Percentiles rank a stretch among this genome's conserved stretches.
These are phyloP conservation scores for Ericerus pela DNA, from an alignment of 1,140 invertebrate species.

Conservation along the genomic window DNA sequence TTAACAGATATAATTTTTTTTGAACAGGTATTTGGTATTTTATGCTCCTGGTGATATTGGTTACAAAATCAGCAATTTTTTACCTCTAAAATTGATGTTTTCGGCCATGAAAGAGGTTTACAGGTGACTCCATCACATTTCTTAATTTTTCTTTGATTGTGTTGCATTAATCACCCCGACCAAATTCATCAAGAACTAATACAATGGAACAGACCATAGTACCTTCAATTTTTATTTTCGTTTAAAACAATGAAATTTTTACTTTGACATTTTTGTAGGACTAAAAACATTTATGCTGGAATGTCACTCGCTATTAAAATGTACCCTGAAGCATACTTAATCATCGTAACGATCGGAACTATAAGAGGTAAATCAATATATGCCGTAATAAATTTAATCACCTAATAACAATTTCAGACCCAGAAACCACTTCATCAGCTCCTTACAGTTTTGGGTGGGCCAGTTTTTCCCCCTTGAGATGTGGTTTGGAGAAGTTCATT, in stretches of 20 bases:
- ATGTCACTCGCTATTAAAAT: constrained; percentile 92
- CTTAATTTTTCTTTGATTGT: too few relatives aligned
- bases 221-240: neutral
- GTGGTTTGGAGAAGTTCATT: too few relatives aligned
- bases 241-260: neutral
- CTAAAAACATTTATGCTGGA: constrained; percentile 95
- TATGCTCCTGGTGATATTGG: constrained; percentile 97
- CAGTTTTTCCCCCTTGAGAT: too few relatives aligned
- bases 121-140: constrained; percentile 34
- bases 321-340: constrained; percentile 91
- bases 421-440: too few relatives aligned
- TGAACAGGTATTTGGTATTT: constrained; percentile 97
- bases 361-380: constrained; percentile 53
- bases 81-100: constrained; percentile 84
- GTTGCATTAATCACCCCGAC: too few relatives aligned
- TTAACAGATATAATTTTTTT: too few relatives aligned
- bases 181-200: neutral
- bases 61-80: constrained; percentile 88
- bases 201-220: constrained; percentile 1
- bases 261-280: constrained; percentile 36
- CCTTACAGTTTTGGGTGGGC: too few relatives aligned
- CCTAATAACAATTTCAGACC: too few relatives aligned
- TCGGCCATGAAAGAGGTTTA: constrained; percentile 93
- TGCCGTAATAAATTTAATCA: too few relatives aligned
- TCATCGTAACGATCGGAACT: constrained; percentile 91